Evolutionary conservation across 2,888 invertebrate genomes (phyloP), one percentile per base, ranked within the genome.

Genomic region (Camptogramma bilineatum): DNA sequence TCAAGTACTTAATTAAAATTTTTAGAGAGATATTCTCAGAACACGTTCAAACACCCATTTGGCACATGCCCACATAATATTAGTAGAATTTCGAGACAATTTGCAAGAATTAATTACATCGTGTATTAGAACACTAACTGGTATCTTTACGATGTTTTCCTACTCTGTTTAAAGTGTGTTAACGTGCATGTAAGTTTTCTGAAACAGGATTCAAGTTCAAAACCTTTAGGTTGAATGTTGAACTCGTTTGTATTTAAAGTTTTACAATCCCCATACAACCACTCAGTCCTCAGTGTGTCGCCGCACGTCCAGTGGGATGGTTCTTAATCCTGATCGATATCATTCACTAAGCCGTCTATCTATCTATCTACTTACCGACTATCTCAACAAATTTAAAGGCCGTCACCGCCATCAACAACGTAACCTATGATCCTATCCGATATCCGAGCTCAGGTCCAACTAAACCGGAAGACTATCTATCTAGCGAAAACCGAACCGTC

Each of bases 351-450:
- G 18, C 44, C 52, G 5, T 21, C 61, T 56, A 52, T 52, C 56
- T 61, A 61, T 52, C 21, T 56, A 46, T 19, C 52, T 42, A 42
- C 52, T 52, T 64, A 64, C 31, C 9, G 18, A 65, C 61, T 62
- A 65, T 65, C 39, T 65, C 61, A 65, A 65, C 65, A 57, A 64
- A 61, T 62, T 62, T 46, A 55, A 53, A 53, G 65, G 57, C 61
- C 53, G 24, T 58, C 51, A 53, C 34, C 57, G 44, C 53, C 61
- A 16, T 61, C 28, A 51, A 57, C 50, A 54, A 52, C 16, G 28
- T 52, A 46, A 44, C 42, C 44, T 7, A 44, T 44, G 16, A 16
- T 44, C 44, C 16, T 17, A 44, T 44, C 44, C 44, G 16, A 44
- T 44, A 44, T 44, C 17, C 44, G 17, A 44, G 17, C 46, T 46